Conservation (phyloP, 2,113 vertebrate species). For the Jacana jacana region DNA sequence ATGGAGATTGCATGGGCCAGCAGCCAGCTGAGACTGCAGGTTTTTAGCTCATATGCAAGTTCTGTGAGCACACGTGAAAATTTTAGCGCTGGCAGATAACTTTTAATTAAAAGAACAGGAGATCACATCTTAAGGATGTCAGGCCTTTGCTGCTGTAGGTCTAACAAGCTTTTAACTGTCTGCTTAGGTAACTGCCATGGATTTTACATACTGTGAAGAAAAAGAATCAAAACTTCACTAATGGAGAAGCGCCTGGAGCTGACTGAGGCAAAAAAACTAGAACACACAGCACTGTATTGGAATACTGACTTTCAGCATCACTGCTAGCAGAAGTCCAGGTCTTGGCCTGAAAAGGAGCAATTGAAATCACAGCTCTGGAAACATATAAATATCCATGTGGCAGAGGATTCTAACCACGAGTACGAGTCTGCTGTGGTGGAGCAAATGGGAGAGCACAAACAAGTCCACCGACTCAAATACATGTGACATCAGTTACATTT, state of each 20-base stretch:
- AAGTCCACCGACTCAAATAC: not conserved
- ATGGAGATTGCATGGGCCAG: not conserved
- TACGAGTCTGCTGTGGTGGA: not conserved
- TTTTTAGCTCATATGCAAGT: not conserved
- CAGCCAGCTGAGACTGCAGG: slow-evolving; percentile 14
- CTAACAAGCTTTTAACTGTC: not conserved
- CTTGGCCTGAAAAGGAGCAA: not conserved
- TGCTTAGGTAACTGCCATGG: not conserved
- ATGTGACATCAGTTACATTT: not conserved
- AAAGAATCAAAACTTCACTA: not conserved
- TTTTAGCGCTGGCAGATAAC: not conserved
- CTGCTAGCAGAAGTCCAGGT: not conserved
- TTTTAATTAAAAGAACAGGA: slow-evolving; percentile 28
- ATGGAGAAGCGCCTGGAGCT: not conserved
- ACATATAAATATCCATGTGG: not conserved
- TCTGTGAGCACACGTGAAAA: not conserved
- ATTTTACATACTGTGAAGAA: not conserved
- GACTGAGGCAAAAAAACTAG: not conserved
- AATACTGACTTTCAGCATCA: not conserved
- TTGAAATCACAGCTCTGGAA: not conserved
- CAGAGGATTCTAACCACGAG: not conserved
- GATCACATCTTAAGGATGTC: not conserved
- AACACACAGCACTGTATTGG: not conserved
- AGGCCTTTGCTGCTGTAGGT: not conserved
- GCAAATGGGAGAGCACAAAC: not conserved